These are phyloP conservation scores for Gymnobelideus leadbeateri DNA, from an alignment of 2,113 vertebrate species.

Conservation along the genomic window DNA sequence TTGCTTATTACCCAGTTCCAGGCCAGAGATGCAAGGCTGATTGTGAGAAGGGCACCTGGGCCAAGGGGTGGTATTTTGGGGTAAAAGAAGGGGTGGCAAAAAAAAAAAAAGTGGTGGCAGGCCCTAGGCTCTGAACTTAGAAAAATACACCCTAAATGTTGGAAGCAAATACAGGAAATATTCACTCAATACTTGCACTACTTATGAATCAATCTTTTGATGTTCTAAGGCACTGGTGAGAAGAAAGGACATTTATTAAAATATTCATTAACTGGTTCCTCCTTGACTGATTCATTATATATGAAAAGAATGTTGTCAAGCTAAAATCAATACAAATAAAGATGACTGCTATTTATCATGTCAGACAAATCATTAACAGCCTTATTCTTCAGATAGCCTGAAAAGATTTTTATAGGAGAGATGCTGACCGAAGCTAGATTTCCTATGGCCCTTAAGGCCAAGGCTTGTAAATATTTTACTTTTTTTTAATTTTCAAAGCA, in stretches of 20 bases:
- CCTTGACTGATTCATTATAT: no score
- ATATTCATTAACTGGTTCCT: neutral
- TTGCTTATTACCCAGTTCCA: no score
- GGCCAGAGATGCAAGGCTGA: no score
- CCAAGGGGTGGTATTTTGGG: no score
- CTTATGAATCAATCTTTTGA: neutral
- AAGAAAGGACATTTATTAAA: neutral
- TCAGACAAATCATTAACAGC: neutral
- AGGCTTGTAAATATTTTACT: neutral
- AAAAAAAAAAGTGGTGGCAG: no score
- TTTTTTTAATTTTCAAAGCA: conserved; percentile 31
- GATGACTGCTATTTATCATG: neutral
- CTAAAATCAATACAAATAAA: neutral
- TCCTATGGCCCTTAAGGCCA: neutral
- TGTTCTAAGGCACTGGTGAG: neutral
- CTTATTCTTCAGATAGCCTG: neutral
- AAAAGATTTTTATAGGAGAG: neutral
- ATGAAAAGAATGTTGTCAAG: neutral
- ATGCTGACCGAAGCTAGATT: neutral
- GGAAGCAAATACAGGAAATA: neutral
- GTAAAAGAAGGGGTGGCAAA: no score
- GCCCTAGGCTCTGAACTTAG: no score
- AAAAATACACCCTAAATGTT: neutral
- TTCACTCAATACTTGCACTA: neutral
- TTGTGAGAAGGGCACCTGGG: no score